phyloP scores from a whole-genome alignment of 2,888 invertebrate genomes.

The Conops quadrifasciatus region DNA sequence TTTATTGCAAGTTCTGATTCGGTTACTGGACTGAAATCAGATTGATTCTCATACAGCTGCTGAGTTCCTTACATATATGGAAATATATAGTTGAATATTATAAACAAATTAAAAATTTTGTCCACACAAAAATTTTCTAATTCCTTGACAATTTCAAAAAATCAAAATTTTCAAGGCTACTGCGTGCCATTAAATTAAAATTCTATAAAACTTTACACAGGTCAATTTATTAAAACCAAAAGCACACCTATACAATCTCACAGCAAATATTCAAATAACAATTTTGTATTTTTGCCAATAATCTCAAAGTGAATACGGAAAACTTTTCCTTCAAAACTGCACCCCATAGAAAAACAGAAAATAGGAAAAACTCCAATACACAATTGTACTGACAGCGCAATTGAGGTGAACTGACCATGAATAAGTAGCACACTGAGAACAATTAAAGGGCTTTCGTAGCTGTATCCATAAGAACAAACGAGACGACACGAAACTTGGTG shows the following conservation, averaged over 20 bases:
- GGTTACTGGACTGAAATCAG: constrained; percentile 1
- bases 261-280: not conserved
- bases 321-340: constrained; percentile 13
- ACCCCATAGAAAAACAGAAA: constrained; percentile 9
- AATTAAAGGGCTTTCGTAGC: constrained; percentile 21
- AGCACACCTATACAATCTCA: not conserved
- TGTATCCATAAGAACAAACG: not conserved
- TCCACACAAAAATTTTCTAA: constrained; percentile 32
- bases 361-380: constrained; percentile 1
- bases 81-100: constrained; percentile 26
- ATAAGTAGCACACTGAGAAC: constrained; percentile 24
- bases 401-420: constrained; percentile 25
- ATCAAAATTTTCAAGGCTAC: constrained; percentile 32
- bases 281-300: not conserved
- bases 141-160: constrained; percentile 28
- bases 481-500: not conserved
- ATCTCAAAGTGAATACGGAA: not conserved
- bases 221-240: constrained; percentile 6
- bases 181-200: constrained; percentile 8
- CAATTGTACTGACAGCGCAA: constrained; percentile 26
- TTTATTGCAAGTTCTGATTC: constrained; percentile 15
- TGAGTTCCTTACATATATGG: constrained; percentile 12
- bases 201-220: constrained; percentile 7
- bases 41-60: constrained; percentile 26
- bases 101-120: constrained; percentile 34